Conservation (phyloP, 2,797 vertebrate species). For the Lepilemur septentrionalis region DNA sequence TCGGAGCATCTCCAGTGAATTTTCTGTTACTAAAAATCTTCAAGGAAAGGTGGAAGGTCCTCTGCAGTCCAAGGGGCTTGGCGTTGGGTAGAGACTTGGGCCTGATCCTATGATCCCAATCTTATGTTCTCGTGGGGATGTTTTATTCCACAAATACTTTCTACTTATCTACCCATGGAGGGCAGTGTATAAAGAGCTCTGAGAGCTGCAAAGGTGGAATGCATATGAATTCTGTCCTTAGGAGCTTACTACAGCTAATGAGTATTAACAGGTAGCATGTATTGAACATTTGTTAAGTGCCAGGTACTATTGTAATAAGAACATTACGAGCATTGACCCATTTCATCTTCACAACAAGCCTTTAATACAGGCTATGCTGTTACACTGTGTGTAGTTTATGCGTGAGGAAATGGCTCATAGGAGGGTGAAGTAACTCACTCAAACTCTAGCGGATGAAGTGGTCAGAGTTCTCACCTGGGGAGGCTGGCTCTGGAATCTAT, state of each 20-base stretch:
- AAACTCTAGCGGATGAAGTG: neutral
- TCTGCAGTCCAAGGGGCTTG: neutral
- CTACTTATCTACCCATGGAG: too few species aligned
- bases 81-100: neutral
- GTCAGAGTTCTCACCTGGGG: neutral
- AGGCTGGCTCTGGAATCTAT: neutral
- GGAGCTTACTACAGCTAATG: neutral
- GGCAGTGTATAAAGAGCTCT: neutral
- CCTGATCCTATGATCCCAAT: too few species aligned
- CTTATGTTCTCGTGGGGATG: neutral
- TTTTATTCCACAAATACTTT: neutral
- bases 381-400: accelerated
- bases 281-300: neutral
- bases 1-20: neutral
- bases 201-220: neutral
- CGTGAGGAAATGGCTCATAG: accelerated
- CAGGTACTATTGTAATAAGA: neutral
- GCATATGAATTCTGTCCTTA: accelerated
- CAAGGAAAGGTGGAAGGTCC: neutral
- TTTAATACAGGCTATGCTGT: neutral
- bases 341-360: neutral
- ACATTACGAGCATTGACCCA: accelerated
- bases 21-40: neutral
- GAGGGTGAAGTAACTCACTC: neutral
- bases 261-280: neutral